Percentiles rank a stretch among this genome's conserved stretches.
Conservation (phyloP, 2,113 vertebrate genomes). For the Caretta caretta region DNA sequence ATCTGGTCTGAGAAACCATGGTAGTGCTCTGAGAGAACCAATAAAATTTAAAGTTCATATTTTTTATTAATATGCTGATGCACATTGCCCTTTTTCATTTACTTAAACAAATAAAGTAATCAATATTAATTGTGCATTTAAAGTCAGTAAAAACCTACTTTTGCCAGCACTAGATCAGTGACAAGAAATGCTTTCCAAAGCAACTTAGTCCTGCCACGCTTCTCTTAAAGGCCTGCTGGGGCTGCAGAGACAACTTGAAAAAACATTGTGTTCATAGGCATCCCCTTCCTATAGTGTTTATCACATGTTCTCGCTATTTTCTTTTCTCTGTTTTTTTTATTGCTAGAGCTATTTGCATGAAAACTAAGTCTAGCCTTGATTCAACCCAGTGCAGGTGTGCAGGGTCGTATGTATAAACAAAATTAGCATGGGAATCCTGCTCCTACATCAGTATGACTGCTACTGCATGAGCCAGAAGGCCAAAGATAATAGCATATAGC, state of each 20-base stretch:
- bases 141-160: background rate
- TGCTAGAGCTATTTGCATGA: background rate
- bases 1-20: background rate
- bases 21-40: background rate
- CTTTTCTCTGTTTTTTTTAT: background rate
- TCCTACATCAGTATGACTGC: background rate
- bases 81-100: background rate
- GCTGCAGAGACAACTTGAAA: background rate
- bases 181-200: background rate
- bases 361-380: background rate
- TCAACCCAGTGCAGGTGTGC: background rate
- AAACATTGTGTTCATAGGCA: background rate
- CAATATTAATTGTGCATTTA: constrained; percentile 10
- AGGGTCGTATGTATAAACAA: rapidly evolving
- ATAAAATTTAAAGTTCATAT: background rate
- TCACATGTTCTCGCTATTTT: background rate
- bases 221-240: background rate
- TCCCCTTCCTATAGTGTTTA: background rate
- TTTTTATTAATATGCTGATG: constrained; percentile 4
- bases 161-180: background rate
- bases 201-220: background rate
- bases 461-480: background rate
- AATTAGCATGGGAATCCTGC: background rate
- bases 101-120: background rate
- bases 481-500: background rate